Evolutionary conservation across 92 coral and sea anemone genomes (phyloP).

Genomic region (Actinostola sp.): DNA sequence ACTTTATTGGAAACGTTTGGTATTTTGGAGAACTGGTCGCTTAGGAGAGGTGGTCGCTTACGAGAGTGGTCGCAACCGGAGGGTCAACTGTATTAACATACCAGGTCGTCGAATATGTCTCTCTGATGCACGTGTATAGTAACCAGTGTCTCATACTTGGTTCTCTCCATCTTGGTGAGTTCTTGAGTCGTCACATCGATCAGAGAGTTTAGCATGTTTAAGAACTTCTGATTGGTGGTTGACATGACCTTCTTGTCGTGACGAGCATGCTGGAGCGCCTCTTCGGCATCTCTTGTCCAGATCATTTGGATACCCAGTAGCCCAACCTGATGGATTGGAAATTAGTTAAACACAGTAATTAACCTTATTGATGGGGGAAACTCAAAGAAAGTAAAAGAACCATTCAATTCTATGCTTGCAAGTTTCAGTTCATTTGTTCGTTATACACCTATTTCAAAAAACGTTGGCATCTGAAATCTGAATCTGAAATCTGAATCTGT

Average conservation of each 20-base stretch:
- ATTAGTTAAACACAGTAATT: not conserved
- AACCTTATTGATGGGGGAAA: too few relatives aligned
- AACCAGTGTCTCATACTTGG: slow-evolving; percentile 89
- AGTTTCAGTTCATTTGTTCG: too few relatives aligned
- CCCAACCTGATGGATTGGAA: slow-evolving; percentile 66
- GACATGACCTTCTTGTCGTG: slow-evolving; percentile 87
- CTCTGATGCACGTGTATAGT: slow-evolving; percentile 94
- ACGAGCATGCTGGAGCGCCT: slow-evolving; percentile 86
- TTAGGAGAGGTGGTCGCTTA: too few relatives aligned
- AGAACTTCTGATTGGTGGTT: slow-evolving; percentile 89
- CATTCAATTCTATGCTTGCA: too few relatives aligned
- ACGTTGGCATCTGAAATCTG: too few relatives aligned
- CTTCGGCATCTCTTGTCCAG: slow-evolving; percentile 94
- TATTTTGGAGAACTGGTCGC: too few relatives aligned
- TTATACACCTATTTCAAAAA: too few relatives aligned
- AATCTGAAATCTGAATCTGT: too few relatives aligned
- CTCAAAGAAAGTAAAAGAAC: too few relatives aligned
- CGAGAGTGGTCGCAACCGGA: too few relatives aligned
- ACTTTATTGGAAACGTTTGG: too few relatives aligned
- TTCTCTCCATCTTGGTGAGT: slow-evolving; percentile 89
- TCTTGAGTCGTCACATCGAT: slow-evolving; percentile 91
- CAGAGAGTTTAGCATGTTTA: slow-evolving; percentile 79
- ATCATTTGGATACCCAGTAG: slow-evolving; percentile 90
- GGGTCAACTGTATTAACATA: too few relatives aligned
- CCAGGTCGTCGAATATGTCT: slow-evolving; percentile 88